Evolutionary conservation across 2,797 vertebrate genomes (phyloP), one percentile per base, ranked within the genome.

Genomic region (Enteromius argenteus): DNA sequence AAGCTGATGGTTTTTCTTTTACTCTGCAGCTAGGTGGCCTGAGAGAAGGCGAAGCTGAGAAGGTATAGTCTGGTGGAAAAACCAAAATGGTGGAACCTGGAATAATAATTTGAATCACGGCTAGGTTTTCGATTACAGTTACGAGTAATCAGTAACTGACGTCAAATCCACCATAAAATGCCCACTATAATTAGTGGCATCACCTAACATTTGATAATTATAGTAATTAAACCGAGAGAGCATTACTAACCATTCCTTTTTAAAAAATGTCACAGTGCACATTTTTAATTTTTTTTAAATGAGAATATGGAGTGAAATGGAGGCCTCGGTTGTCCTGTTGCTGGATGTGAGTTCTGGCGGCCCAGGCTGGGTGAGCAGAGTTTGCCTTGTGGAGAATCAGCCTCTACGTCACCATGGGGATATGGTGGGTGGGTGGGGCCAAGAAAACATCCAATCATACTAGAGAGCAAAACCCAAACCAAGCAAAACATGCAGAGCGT

Each of bases 351-450:
- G 91, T 90, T 90, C 90, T 93, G 94, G 92, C 88, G 87, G 84
- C 92, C 92, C 91, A 74, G 80, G 80, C 89, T 88, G 11, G 90
- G 93, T 90, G 90, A 88, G 86, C 90, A 23, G 71, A 81, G 92
- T 95, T 94, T 94, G 93, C 92, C 92, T 94, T 92, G 91, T 93
- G 90, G 85, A 92, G 86, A 94, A 91, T 88, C 86, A 76, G 88
- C 89, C 85, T 56, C 56, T 89, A 78, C 60, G 13, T 88, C 81
- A 83, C 69, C 68, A 67, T 35, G 77, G 85, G 87, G 2, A n/a
- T 53, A 14, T 71, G 35, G 66, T 83, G 10, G 64, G 79, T 81
- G 56, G 53, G n/a, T 14, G 66, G 74, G 76, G 2, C 60, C 67
- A 44, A 19, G 19, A 39, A 87, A 89, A 85, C 84, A 84, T 84